Conservation (phyloP, 1,140 invertebrate species). For the Diplogasteroides magnus region DNA sequence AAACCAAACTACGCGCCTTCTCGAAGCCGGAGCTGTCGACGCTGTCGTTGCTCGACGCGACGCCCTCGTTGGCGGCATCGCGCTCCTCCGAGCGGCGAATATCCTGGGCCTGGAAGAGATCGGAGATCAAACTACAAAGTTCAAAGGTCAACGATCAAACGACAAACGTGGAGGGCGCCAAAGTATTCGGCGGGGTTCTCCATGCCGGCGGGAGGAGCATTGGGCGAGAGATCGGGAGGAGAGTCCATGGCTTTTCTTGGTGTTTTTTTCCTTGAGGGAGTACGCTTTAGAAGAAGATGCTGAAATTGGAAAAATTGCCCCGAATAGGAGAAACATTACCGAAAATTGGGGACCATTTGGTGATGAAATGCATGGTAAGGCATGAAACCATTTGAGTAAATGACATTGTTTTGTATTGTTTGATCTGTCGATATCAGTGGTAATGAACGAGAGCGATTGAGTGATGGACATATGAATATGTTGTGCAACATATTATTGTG, state of each 20-base stretch:
- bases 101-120: too few species aligned
- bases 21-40: slow-evolving; percentile 23
- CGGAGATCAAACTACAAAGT: too few species aligned
- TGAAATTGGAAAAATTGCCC: background rate
- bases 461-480: background rate
- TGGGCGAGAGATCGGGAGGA: slow-evolving; percentile 27
- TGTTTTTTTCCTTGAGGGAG: background rate
- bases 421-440: too few species aligned
- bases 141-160: too few species aligned
- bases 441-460: background rate
- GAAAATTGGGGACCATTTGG: background rate
- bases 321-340: too few species aligned
- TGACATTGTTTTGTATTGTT: too few species aligned
- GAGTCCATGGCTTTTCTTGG: slow-evolving; percentile 20
- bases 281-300: background rate
- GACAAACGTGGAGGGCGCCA: slow-evolving; percentile 5
- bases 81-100: background rate
- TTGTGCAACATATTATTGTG: background rate
- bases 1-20: slow-evolving; percentile 3
- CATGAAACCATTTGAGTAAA: background rate
- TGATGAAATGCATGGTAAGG: background rate
- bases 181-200: slow-evolving; percentile 19
- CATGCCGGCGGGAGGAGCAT: slow-evolving; percentile 24
- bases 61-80: background rate
- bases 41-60: slow-evolving; percentile 18